A percentile compares a stretch with the other conserved stretches of the same genome.
These are phyloP conservation scores for Ceyx cyanopectus DNA, from an alignment of 2,113 vertebrate genomes.

Conservation along the genomic window DNA sequence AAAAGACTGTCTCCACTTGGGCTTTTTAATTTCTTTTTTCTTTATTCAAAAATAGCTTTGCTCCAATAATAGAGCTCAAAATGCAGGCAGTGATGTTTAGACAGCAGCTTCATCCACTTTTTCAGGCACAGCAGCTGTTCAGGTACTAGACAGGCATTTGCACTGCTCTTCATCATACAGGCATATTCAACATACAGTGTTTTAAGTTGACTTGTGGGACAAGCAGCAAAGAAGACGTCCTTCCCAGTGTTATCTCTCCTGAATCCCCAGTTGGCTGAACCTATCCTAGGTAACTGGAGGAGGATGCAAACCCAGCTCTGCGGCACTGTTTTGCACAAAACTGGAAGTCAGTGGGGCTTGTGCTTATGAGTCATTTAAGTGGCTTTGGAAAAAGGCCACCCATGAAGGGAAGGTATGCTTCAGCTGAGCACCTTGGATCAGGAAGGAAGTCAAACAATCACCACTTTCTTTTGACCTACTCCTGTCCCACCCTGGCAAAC, in stretches of 20 bases:
- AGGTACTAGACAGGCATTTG: neutral
- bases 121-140: neutral
- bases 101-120: neutral
- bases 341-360: neutral
- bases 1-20: neutral
- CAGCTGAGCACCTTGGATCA: neutral
- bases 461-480: neutral
- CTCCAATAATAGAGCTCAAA: neutral
- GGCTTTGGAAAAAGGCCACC: conserved; percentile 4
- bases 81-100: fast-evolving
- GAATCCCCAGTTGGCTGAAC: neutral
- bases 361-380: neutral
- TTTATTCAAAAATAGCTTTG: neutral
- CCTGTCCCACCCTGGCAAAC: neutral
- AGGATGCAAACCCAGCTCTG: fast-evolving
- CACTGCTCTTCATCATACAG: neutral
- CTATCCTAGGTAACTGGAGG: neutral
- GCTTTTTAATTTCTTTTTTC: neutral
- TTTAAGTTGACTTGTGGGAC: neutral
- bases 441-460: neutral
- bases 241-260: neutral
- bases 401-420: neutral
- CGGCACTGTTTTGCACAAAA: neutral
- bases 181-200: no score
- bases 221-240: neutral